Conservation (phyloP, 2,797 vertebrate genomes). For the Eutrigla gurnardus region DNA sequence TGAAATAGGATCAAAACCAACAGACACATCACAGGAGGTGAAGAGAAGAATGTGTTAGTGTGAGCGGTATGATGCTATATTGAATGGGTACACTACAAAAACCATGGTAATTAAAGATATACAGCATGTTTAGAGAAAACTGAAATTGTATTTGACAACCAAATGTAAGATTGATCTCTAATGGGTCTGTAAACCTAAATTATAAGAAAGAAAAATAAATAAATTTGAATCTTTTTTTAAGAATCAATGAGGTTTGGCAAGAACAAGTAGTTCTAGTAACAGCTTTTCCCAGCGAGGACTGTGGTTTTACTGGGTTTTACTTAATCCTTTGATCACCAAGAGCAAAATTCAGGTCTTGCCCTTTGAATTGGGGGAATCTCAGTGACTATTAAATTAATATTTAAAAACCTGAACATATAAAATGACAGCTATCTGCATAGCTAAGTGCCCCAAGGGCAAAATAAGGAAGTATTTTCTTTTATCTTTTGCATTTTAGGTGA, state of each 20-base stretch:
- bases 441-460: background rate
- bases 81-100: background rate
- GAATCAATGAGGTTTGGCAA: background rate
- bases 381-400: background rate
- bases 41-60: slow-evolving; percentile 11
- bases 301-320: background rate
- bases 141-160: background rate
- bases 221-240: background rate
- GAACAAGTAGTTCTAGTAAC: background rate
- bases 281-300: background rate
- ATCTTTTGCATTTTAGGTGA: background rate
- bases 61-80: background rate
- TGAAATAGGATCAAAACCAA: slow-evolving; percentile 46
- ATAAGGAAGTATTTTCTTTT: background rate
- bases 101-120: background rate
- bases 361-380: background rate
- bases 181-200: background rate
- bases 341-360: background rate
- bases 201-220: background rate
- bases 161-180: background rate
- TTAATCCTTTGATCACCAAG: slow-evolving; percentile 15
- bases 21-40: slow-evolving; percentile 14
- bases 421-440: background rate
- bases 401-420: background rate
- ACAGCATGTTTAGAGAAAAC: background rate